A percentile compares a stretch with the other conserved stretches of the same genome.
phyloP scores from a whole-genome alignment of 2,797 vertebrate species.

The Microctenopoma steveboyesi region DNA sequence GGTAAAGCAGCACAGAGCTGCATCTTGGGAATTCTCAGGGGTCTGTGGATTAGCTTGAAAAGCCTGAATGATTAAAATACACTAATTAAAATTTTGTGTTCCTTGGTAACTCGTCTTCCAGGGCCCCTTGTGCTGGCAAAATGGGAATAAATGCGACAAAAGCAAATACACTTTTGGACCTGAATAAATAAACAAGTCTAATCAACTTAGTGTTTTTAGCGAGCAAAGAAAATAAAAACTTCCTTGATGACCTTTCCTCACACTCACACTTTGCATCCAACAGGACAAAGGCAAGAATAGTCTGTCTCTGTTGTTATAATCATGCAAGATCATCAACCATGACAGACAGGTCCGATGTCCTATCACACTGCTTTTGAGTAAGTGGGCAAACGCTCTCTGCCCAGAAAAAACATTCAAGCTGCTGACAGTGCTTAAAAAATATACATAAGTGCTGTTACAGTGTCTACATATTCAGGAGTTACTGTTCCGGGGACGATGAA shows the following conservation, averaged over 20 bases:
- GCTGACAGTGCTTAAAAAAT: slow-evolving; percentile 1
- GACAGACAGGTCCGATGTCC: slow-evolving; percentile 57
- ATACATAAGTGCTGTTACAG: not conserved
- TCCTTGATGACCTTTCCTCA: slow-evolving; percentile 73
- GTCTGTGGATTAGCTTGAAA: slow-evolving; percentile 99
- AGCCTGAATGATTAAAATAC: slow-evolving; percentile 99
- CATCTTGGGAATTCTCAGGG: slow-evolving; percentile 99
- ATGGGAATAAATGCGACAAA: slow-evolving; percentile 99
- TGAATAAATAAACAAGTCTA: slow-evolving; percentile 96
- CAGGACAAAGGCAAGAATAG: slow-evolving; percentile 52
- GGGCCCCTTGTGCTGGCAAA: slow-evolving; percentile 99
- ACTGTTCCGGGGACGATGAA: slow-evolving; percentile 17
- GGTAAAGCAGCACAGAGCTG: slow-evolving; percentile 99
- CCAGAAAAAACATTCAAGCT: slow-evolving; percentile 16
- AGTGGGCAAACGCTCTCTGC: slow-evolving; percentile 38
- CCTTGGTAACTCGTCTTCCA: slow-evolving; percentile 99
- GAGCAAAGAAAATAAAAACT: slow-evolving; percentile 75
- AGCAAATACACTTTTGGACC: slow-evolving; percentile 99
- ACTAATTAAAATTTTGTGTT: slow-evolving; percentile 99
- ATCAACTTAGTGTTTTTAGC: slow-evolving; percentile 82
- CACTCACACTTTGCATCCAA: slow-evolving; percentile 54
- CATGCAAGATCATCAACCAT: slow-evolving; percentile 51
- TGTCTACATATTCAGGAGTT: not conserved
- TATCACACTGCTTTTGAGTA: slow-evolving; percentile 54
- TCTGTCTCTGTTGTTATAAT: slow-evolving; percentile 54